Conservation (phyloP, 2,113 vertebrate genomes). For the Pangasianodon hypophthalmus region DNA sequence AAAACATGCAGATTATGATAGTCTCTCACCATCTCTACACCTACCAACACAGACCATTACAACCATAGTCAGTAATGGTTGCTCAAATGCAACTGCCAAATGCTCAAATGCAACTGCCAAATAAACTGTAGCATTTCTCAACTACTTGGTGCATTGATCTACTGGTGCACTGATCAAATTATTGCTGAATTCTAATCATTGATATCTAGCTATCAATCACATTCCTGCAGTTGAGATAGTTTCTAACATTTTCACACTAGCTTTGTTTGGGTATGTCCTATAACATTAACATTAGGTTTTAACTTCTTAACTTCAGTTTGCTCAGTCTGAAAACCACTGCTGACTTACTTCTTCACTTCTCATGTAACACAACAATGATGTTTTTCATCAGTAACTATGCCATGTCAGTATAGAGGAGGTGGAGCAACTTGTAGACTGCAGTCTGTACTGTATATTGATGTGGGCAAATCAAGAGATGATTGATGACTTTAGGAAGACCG, state of each 20-base stretch:
- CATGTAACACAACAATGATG: background rate
- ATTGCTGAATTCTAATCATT: background rate
- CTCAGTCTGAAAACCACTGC: background rate
- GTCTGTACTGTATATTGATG: background rate
- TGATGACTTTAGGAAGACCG: background rate
- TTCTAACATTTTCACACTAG: background rate
- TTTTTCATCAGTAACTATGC: background rate
- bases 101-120: background rate
- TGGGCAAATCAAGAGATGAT: background rate
- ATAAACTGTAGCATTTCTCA: background rate
- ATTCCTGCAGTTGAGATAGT: background rate
- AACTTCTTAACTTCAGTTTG: background rate
- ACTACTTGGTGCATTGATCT: background rate
- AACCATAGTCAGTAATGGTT: background rate
- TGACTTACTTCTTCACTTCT: background rate
- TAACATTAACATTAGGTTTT: background rate
- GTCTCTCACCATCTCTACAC: background rate
- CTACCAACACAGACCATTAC: background rate
- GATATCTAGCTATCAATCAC: background rate
- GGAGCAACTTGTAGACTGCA: background rate
- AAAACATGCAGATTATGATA: background rate
- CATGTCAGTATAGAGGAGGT: background rate
- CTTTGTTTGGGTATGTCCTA: background rate
- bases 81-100: background rate
- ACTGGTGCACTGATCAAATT: background rate